Base-by-base conservation (phyloP, 2,888 invertebrate species). In the Lamellibrachia columna region DNA sequence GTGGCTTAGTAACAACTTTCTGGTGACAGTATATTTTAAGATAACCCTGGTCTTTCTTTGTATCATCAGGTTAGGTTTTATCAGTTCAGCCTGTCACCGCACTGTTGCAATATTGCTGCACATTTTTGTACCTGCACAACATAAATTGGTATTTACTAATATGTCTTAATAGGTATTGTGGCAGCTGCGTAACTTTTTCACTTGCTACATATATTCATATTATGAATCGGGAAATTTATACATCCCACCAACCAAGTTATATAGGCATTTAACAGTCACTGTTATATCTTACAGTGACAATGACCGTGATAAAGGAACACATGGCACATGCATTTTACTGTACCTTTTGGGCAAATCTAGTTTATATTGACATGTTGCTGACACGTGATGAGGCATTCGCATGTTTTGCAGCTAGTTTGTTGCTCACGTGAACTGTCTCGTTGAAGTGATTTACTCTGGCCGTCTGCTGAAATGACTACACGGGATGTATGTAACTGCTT, bases 1-100 rank as follows among this genome's bases (percentile, higher is more conserved):
- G 75, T 75, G 22, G 75, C 75, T 75, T 75, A 75, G 15, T 75
- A 75, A 75, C 75, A 22, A 15, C n/a, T 75, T 75, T 75, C 75
- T 75, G 75, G 75, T 75, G 11, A 75, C 15, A 22, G 75, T 75
- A 75, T 75, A 75, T 75, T 75, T 75, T 75, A 75, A 75, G 75
- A 75, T 75, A 75, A n/a, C 75, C 75, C 75, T 75, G n/a, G 22
- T 75, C 75, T 75, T 75, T 75, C 75, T 75, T 75, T 75, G n/a
- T 75, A 75, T 75, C 75, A 75, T 6, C 75, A 15, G 22, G 75
- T 11, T 75, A 75, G 75, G 75, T 7, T 75, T 75, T 75, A 75
- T 75, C 75, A 22, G 75, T 15, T 75, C 75, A 60, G 75, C 2
- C 75, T 22, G 75, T 75, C 75, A n/a, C 22, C 22, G 15, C n/a